Percentiles rank a stretch among this genome's conserved stretches.
Conservation (phyloP, 2,113 vertebrate genomes). For the Hydropotes inermis region DNA sequence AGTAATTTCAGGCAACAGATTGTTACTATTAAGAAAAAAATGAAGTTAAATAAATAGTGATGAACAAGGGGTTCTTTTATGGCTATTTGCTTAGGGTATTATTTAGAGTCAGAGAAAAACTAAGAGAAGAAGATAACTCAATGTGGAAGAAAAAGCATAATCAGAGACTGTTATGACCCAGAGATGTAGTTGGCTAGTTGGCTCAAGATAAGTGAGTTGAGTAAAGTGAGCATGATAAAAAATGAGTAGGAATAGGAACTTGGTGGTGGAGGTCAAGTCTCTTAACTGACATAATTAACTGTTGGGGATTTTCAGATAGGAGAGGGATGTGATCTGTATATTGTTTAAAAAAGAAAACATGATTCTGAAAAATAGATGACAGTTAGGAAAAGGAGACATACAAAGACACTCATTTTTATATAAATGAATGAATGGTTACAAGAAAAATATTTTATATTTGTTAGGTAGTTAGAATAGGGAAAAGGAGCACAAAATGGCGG, state of each 20-base stretch:
- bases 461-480: no score
- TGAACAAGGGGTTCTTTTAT: not conserved
- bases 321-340: not conserved
- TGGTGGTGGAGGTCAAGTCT: fast-evolving
- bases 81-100: not conserved
- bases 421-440: not conserved
- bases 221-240: fast-evolving
- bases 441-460: not conserved
- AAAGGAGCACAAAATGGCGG: no score
- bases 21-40: not conserved
- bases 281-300: not conserved
- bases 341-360: not conserved
- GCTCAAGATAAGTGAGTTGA: not conserved
- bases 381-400: not conserved
- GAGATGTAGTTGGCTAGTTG: not conserved
- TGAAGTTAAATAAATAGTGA: not conserved
- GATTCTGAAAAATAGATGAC: not conserved
- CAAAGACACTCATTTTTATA: not conserved
- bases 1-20: not conserved
- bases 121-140: not conserved
- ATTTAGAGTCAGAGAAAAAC: not conserved
- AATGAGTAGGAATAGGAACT: not conserved
- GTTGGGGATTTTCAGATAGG: not conserved
- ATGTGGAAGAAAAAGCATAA: not conserved
- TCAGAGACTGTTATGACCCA: not conserved